A percentile compares a stretch with the other conserved stretches of the same genome.
Evolutionary conservation across 2,797 vertebrate species (phyloP).

Genomic region (Rhynchonycteris naso): DNA sequence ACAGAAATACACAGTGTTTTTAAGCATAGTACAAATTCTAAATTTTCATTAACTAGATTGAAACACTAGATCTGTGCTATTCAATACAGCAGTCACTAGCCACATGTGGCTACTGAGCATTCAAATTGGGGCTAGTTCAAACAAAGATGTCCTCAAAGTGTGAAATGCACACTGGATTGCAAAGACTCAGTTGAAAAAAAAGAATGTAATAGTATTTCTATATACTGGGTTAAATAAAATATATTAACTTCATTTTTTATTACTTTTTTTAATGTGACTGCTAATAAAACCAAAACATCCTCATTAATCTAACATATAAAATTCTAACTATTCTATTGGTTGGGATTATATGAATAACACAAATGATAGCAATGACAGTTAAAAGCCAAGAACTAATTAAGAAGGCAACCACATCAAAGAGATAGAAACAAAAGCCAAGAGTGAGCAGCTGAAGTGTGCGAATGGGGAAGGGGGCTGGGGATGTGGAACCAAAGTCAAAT

Average conservation of each 20-base stretch:
- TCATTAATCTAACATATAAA: background rate
- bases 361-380: background rate
- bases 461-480: background rate
- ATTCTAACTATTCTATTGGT: background rate
- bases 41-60: slow-evolving; percentile 32
- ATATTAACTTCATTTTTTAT: slow-evolving; percentile 34
- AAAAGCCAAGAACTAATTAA: background rate
- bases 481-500: background rate
- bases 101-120: too few species aligned
- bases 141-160: background rate
- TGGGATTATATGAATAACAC: background rate
- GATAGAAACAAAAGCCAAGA: background rate
- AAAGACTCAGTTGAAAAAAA: background rate
- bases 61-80: background rate
- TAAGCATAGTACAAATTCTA: slow-evolving; percentile 8
- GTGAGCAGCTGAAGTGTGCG: background rate
- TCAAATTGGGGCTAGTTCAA: background rate
- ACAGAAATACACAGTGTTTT: background rate
- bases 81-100: too few species aligned
- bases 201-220: background rate
- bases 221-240: slow-evolving; percentile 20
- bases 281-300: background rate
- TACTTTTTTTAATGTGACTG: background rate
- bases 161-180: background rate
- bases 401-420: background rate